Evolutionary conservation across 2,113 vertebrate genomes (phyloP).

Genomic region (Brachionichthys hirsutus): DNA sequence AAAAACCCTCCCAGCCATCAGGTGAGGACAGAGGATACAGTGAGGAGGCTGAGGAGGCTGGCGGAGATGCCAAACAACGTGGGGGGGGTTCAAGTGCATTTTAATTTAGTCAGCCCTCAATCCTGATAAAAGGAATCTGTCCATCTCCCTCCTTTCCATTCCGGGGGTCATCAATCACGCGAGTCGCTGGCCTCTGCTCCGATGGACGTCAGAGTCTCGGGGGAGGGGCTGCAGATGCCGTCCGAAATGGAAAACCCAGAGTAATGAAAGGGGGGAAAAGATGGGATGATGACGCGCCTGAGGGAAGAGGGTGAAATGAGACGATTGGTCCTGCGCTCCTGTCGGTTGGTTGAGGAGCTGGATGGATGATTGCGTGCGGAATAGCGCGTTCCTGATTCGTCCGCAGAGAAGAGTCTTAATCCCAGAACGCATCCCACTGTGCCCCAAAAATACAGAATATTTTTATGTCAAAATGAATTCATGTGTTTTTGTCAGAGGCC

Average conservation of each 20-base stretch:
- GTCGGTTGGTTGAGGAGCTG: no score
- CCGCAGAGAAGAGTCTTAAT: no score
- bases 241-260: constrained; percentile 29
- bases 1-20: constrained; percentile 23
- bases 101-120: constrained; percentile 69
- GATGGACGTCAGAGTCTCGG: constrained; percentile 23
- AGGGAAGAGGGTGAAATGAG: neutral
- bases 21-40: constrained; percentile 26
- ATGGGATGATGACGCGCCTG: neutral
- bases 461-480: no score
- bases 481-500: no score
- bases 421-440: no score
- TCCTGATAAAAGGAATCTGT: constrained; percentile 66
- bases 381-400: no score
- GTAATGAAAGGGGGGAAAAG: neutral
- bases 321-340: no score
- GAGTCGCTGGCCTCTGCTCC: constrained; percentile 40
- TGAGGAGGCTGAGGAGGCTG: constrained; percentile 13
- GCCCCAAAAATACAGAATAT: no score
- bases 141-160: constrained; percentile 55
- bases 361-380: no score
- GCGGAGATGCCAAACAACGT: constrained; percentile 12
- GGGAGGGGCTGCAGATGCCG: constrained; percentile 57
- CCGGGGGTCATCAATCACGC: constrained; percentile 62
- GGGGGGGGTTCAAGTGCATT: constrained; percentile 57